phyloP scores from a whole-genome alignment of 2,888 invertebrate genomes.

The Dyspetes luteomarginatus region DNA sequence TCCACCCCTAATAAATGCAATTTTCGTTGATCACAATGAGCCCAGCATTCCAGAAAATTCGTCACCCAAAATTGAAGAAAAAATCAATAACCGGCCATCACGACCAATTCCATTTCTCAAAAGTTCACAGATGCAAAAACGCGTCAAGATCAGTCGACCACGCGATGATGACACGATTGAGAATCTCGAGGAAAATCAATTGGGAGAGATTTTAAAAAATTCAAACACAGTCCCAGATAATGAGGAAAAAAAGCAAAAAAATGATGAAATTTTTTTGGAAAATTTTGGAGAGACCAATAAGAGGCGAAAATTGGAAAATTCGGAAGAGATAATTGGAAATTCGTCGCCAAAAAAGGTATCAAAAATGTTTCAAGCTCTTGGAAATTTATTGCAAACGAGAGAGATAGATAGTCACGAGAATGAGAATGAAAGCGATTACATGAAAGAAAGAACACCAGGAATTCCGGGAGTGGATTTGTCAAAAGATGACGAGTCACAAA shows the following conservation, averaged over 20 bases:
- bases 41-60: background rate
- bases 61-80: background rate
- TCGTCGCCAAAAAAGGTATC: background rate
- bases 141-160: background rate
- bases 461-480: conserved; percentile 31
- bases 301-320: conserved; percentile 23
- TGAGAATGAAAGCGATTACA: conserved; percentile 18
- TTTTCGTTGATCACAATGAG: conserved; percentile 1
- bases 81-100: background rate
- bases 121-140: conserved; percentile 41
- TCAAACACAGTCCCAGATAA: background rate
- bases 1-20: background rate
- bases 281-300: background rate
- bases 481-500: background rate
- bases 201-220: too few relatives aligned
- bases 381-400: conserved; percentile 29
- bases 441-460: conserved; percentile 35
- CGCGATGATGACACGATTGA: conserved; percentile 11
- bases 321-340: background rate
- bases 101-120: conserved; percentile 44
- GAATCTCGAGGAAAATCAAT: background rate
- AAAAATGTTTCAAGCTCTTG: conserved; percentile 31
- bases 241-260: background rate
- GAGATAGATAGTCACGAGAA: background rate
- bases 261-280: background rate